Percentiles rank a stretch among this genome's conserved stretches.
Conservation (phyloP, 2,797 vertebrate genomes). For the Mus caroli region DNA sequence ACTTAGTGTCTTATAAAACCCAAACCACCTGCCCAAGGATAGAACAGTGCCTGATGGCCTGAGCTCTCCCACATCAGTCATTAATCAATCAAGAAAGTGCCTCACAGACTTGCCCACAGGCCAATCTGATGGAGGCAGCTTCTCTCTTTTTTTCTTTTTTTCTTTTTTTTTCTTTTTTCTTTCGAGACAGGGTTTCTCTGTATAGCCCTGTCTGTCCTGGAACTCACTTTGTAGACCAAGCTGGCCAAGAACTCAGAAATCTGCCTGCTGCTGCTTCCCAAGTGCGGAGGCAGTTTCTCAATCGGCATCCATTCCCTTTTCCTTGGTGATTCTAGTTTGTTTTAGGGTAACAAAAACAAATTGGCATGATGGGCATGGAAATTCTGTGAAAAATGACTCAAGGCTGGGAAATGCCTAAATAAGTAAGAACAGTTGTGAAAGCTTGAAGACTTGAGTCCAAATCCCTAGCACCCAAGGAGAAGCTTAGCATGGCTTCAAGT, state of each 20-base stretch:
- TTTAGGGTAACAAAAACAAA: not conserved
- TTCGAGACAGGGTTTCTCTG: too few relatives aligned
- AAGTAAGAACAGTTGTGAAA: not conserved
- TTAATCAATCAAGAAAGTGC: not conserved
- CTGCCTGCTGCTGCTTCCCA: too few relatives aligned
- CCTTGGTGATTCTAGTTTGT: not conserved
- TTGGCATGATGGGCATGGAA: not conserved
- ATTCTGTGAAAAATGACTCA: conserved; percentile 49
- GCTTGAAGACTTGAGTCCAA: not conserved
- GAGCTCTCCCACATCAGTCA: too few relatives aligned
- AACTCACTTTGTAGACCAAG: too few relatives aligned
- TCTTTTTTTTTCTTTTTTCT: too few relatives aligned
- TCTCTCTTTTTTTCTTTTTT: not conserved
- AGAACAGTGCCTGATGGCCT: not conserved
- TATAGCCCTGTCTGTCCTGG: too few relatives aligned
- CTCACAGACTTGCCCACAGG: not conserved
- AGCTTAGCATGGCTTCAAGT: not conserved
- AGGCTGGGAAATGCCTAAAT: not conserved
- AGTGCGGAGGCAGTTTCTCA: not conserved
- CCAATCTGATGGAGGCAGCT: not conserved
- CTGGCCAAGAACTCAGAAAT: too few relatives aligned
- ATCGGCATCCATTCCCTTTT: not conserved
- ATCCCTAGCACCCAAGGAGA: not conserved
- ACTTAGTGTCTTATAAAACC: not conserved
- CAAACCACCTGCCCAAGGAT: not conserved